These are phyloP conservation scores for Aphaenogaster ashmeadi DNA, from an alignment of 1,140 invertebrate species.

Conservation along the genomic window DNA sequence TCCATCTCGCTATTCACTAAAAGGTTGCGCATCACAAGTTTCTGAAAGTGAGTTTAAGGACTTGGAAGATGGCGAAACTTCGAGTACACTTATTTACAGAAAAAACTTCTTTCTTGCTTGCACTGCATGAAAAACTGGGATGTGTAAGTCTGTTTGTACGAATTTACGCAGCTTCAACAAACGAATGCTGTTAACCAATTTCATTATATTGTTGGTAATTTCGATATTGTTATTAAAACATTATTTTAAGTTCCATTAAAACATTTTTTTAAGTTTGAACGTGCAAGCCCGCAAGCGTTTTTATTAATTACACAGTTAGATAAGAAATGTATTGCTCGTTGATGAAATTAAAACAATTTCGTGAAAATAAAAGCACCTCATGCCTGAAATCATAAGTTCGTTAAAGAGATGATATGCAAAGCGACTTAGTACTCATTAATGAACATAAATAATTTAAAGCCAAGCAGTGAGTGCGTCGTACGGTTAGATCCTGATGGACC, in stretches of 20 bases:
- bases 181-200: slow-evolving; percentile 2
- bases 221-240: background rate
- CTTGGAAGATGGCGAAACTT: slow-evolving; percentile 46
- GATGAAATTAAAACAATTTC: slow-evolving; percentile 54
- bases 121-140: background rate
- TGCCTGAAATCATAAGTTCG: background rate
- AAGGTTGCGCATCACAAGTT: slow-evolving; percentile 51
- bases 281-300: background rate
- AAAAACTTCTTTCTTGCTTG: background rate
- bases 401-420: slow-evolving; percentile 47
- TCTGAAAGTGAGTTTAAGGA: slow-evolving; percentile 56
- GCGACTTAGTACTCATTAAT: slow-evolving; percentile 53
- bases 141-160: background rate
- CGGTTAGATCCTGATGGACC: slow-evolving; percentile 86
- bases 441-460: slow-evolving; percentile 71
- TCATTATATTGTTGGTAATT: background rate
- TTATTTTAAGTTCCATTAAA: slow-evolving; percentile 11
- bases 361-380: slow-evolving; percentile 29
- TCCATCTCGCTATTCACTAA: slow-evolving; percentile 50
- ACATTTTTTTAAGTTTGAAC: background rate
- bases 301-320: slow-evolving; percentile 27
- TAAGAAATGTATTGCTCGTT: background rate
- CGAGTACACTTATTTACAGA: slow-evolving; percentile 38
- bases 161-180: background rate
- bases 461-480: slow-evolving; percentile 82